These are phyloP conservation scores for Chaenodraco wilsoni DNA, from an alignment of 2,797 vertebrate species.

Conservation along the genomic window DNA sequence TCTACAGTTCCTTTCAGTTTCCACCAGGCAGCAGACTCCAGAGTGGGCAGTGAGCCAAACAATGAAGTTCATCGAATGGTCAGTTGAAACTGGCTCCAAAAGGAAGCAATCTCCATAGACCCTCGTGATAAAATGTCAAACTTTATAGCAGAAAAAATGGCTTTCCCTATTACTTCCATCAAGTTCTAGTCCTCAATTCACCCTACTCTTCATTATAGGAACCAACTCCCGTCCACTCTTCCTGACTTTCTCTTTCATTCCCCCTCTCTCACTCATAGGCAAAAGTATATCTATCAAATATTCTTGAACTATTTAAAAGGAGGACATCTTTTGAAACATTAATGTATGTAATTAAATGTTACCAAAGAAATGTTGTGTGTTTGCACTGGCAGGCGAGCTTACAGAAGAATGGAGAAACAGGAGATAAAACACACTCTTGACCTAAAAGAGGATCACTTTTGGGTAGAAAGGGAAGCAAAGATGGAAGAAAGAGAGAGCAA, in stretches of 20 bases:
- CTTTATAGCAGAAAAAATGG: too few relatives aligned
- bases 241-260: conserved; percentile 17
- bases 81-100: too few relatives aligned
- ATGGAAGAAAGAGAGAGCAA: conserved; percentile 6
- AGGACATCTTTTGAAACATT: conserved; percentile 67
- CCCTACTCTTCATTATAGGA: conserved; percentile 29
- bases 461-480: background rate
- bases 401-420: background rate
- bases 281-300: conserved; percentile 66
- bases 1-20: conserved; percentile 16
- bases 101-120: too few relatives aligned
- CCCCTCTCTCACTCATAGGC: conserved; percentile 24
- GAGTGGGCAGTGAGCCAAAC: too few relatives aligned
- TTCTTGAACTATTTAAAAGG: conserved; percentile 63
- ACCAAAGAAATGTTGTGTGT: conserved; percentile 51
- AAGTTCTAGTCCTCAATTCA: conserved; percentile 45
- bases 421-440: background rate
- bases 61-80: too few relatives aligned
- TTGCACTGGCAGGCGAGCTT: background rate
- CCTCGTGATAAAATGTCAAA: too few relatives aligned
- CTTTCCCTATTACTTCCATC: conserved; percentile 32
- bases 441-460: conserved; percentile 17
- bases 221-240: conserved; percentile 1
- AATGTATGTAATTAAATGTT: conserved; percentile 74
- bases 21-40: background rate